Evolutionary conservation across 2,888 invertebrate species (phyloP), one percentile per base, ranked within the genome.

Genomic region (Drosophila lutescens): DNA sequence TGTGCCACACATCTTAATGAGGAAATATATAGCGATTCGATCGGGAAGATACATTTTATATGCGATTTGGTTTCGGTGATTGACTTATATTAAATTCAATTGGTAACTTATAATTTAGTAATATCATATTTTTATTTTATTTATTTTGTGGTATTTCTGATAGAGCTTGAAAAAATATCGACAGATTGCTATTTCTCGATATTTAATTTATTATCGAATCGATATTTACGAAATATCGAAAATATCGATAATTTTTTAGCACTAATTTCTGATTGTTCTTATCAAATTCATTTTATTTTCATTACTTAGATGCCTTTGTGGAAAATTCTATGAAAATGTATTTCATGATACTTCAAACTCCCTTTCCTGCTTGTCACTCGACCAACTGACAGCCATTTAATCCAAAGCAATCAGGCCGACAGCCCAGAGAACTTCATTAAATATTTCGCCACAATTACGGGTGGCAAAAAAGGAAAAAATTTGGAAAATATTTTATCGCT

Each of bases 391-490:
- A 63, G 78, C 55, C 63, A 84, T 77, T 79, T 63, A 40, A 66
- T 61, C 66, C 57, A 77, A 67, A 73, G 55, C 57, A 59, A 69
- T 60, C 65, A 55, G 63, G 53, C 43, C 54, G 44, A 67, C 65
- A 70, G 74, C 62, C 72, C 66, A 74, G 70, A 85, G 69, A 87
- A 85, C 87, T 83, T 77, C 55, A 87, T 83, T 87, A 81, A 77
- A 84, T 69, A 71, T 67, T 55, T 75, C 69, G 66, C 79, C 73
- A 83, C 81, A 78, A 82, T 86, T 80, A 72, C 78, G 72, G 60
- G 47, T 38, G 44, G 36, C 57, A 43, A 60, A 49, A 65, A 26
- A 26, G 6, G 6, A 26, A 57, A 58, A 65, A 47, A 50, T 70
- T 60, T 68, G 50, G 69, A 68, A 46, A 68, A 58, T 70, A 72